Conservation (phyloP, 2,797 vertebrate species). For the Pangasius djambal region DNA sequence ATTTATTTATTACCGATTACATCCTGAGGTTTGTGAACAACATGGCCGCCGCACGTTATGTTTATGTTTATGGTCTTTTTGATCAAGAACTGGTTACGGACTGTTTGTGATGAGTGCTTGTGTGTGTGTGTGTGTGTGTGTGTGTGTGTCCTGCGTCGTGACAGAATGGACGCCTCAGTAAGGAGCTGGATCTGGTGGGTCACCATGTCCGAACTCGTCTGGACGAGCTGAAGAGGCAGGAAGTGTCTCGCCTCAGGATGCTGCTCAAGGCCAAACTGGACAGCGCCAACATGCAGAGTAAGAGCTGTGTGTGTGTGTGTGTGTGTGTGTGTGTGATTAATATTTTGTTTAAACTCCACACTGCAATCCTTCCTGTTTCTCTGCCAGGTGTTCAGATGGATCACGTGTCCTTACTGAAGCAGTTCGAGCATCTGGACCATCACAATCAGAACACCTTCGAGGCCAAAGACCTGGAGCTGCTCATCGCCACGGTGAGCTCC, state of each 20-base stretch:
- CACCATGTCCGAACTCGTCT: slow-evolving; percentile 88
- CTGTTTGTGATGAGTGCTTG: no score
- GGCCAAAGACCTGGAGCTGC: slow-evolving; percentile 88
- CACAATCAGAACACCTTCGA: slow-evolving; percentile 93
- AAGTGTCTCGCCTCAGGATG: slow-evolving; percentile 89
- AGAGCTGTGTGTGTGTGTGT: slow-evolving; percentile 49
- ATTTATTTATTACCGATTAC: background rate
- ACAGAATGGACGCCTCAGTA: slow-evolving; percentile 89
- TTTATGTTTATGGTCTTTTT: no score
- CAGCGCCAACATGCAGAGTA: slow-evolving; percentile 84
- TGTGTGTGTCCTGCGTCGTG: background rate
- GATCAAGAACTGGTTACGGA: background rate
- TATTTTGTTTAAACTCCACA: background rate
- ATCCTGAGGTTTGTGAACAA: background rate
- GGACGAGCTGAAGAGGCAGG: slow-evolving; percentile 91
- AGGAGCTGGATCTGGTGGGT: slow-evolving; percentile 88
- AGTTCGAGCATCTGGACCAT: slow-evolving; percentile 91
- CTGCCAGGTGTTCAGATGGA: slow-evolving; percentile 84
- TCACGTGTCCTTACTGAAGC: slow-evolving; percentile 85
- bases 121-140: background rate
- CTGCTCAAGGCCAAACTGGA: slow-evolving; percentile 91
- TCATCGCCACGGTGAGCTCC: slow-evolving; percentile 82
- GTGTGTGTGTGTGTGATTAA: background rate
- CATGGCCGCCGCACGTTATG: background rate
- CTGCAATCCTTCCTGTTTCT: background rate